Conservation (phyloP, 2,113 vertebrate species). For the Seriola quinqueradiata region DNA sequence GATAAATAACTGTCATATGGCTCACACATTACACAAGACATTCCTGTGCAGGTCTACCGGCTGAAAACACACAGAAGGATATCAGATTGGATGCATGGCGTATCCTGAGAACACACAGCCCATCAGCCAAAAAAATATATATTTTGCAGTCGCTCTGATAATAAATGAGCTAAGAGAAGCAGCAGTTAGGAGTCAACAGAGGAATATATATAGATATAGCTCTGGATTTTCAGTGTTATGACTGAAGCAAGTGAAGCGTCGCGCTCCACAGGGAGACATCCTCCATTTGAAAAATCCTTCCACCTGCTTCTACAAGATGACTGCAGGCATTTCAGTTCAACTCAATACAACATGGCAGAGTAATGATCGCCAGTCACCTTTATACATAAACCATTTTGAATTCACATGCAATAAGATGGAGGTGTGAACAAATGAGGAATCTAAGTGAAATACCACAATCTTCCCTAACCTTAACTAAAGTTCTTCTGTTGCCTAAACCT, state of each 20-base stretch:
- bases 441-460: background rate
- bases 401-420: background rate
- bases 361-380: background rate
- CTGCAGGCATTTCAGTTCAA: constrained; percentile 11
- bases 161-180: constrained; percentile 55
- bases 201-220: constrained; percentile 17
- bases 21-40: constrained; percentile 70
- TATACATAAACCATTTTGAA: background rate
- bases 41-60: constrained; percentile 47
- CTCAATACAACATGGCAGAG: background rate
- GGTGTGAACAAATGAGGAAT: background rate
- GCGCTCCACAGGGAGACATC: constrained; percentile 12
- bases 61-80: constrained; percentile 54
- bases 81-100: constrained; percentile 58
- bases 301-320: constrained; percentile 28
- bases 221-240: constrained; percentile 56
- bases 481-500: too few relatives aligned
- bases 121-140: constrained; percentile 45
- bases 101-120: constrained; percentile 32
- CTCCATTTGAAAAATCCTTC: constrained; percentile 36
- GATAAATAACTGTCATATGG: constrained; percentile 71
- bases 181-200: constrained; percentile 37
- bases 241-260: constrained; percentile 48
- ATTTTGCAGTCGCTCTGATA: constrained; percentile 41
- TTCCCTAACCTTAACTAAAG: too few relatives aligned